Percentiles rank a stretch among this genome's conserved stretches.
These are phyloP conservation scores for Zaprionus africanus DNA, from an alignment of 1,140 invertebrate species.

Conservation along the genomic window DNA sequence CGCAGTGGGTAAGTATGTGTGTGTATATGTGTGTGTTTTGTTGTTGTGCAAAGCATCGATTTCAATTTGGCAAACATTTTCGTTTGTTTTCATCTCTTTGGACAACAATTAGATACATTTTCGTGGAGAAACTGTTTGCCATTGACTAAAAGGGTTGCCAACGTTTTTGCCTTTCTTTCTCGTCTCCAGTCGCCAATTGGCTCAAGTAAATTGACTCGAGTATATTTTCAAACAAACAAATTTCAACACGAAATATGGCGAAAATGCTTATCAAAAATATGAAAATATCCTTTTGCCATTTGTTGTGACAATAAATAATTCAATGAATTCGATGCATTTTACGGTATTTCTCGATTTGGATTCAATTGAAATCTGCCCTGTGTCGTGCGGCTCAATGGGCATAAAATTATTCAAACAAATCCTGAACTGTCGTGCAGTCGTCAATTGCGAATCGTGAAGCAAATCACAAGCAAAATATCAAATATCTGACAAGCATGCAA, in stretches of 20 bases:
- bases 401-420: constrained; percentile 26
- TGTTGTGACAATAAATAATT: neutral
- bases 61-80: constrained; percentile 48
- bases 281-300: constrained; percentile 4
- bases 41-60: constrained; percentile 52
- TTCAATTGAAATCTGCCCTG: constrained; percentile 12
- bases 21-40: neutral
- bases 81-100: constrained; percentile 14
- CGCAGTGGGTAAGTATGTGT: neutral
- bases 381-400: constrained; percentile 16
- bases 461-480: constrained; percentile 67
- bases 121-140: constrained; percentile 42
- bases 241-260: neutral
- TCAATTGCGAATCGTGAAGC: constrained; percentile 27
- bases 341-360: neutral
- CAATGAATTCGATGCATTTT: constrained; percentile 2
- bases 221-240: neutral
- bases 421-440: neutral
- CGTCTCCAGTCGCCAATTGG: neutral
- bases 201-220: neutral
- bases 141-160: constrained; percentile 27
- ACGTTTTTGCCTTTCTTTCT: neutral
- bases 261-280: neutral
- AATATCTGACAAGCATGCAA: constrained; percentile 57
- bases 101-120: constrained; percentile 53